Evolutionary conservation across 2,113 vertebrate species (phyloP).

Genomic region (Herpetotheres cachinnans): DNA sequence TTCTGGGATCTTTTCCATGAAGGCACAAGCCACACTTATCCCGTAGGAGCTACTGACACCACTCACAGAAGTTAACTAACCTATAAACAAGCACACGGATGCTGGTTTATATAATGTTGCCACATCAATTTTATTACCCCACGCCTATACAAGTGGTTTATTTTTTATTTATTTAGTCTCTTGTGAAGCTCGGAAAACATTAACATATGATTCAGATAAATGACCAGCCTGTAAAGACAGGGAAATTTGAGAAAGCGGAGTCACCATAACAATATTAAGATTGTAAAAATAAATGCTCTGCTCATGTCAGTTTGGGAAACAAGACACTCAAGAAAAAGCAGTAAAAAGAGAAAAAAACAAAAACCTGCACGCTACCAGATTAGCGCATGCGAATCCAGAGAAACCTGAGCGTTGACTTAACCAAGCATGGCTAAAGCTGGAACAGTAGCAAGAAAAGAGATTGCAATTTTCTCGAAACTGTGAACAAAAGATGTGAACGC

Average conservation of each 20-base stretch:
- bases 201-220: not conserved
- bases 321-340: not conserved
- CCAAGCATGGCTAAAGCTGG: slow-evolving; percentile 67
- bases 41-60: not conserved
- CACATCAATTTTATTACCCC: not conserved
- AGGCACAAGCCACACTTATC: not conserved
- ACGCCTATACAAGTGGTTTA: not conserved
- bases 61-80: not conserved
- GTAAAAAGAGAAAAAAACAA: not conserved
- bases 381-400: not conserved
- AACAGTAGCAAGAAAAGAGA: slow-evolving; percentile 59
- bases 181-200: not conserved
- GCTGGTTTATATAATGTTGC: not conserved
- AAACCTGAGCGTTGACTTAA: not conserved
- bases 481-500: slow-evolving; percentile 12
- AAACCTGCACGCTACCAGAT: not conserved
- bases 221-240: not conserved
- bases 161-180: not conserved
- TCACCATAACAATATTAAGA: not conserved
- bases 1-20: not conserved
- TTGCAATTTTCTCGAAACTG: slow-evolving; percentile 39
- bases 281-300: not conserved
- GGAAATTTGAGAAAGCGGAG: not conserved
- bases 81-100: not conserved
- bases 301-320: not conserved